These are phyloP conservation scores for Platyrinchus mystaceus DNA, from an alignment of 2,797 vertebrate species.

Conservation along the genomic window DNA sequence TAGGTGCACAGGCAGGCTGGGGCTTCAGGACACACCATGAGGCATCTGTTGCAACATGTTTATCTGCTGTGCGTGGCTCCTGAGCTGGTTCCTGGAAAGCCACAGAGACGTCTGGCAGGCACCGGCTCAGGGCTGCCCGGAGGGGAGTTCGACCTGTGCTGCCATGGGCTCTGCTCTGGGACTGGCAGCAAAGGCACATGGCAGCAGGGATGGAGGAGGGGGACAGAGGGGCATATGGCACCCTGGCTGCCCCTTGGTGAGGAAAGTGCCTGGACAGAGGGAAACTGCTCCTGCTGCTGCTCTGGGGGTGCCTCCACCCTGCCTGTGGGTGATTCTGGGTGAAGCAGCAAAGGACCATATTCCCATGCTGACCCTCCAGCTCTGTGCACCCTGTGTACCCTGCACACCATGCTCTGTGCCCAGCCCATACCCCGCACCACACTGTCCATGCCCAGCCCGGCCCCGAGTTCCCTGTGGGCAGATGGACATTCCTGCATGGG, in stretches of 20 bases:
- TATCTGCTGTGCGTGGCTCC: not conserved
- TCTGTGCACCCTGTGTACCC: too few species aligned
- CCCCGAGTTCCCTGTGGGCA: accelerated
- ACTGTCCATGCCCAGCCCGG: not conserved
- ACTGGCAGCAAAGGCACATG: accelerated
- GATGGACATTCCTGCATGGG: accelerated
- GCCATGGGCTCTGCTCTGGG: not conserved
- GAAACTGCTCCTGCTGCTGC: not conserved
- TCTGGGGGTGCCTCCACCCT: not conserved
- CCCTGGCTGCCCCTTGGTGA: not conserved
- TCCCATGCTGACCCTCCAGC: not conserved
- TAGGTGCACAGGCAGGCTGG: not conserved
- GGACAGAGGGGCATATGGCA: not conserved
- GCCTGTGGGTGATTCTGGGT: not conserved
- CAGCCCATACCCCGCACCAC: accelerated
- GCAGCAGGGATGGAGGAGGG: not conserved
- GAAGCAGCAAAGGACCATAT: not conserved
- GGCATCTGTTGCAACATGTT: not conserved
- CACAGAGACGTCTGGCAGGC: not conserved
- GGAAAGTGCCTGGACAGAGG: not conserved
- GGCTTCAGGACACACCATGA: not conserved
- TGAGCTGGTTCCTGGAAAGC: not conserved
- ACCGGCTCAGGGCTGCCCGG: accelerated
- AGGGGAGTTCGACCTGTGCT: not conserved
- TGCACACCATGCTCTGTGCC: not conserved